phyloP scores from a whole-genome alignment of 2,113 vertebrate species.

The Baryphthengus martii region DNA sequence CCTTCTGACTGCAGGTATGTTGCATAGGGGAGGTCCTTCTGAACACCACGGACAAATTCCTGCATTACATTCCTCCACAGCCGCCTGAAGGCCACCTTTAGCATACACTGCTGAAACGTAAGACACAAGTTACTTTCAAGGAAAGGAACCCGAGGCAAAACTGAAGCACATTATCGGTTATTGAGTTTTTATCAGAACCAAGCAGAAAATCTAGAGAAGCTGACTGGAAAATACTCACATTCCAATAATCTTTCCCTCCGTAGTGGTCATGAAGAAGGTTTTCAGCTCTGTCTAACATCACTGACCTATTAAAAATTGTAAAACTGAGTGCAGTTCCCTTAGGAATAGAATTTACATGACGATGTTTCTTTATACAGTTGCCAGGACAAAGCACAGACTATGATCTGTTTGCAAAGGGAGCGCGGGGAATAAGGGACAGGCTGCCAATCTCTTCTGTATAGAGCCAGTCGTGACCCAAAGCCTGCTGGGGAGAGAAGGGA shows the following conservation, averaged over 20 bases:
- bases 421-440: neutral
- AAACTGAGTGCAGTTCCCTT: constrained; percentile 22
- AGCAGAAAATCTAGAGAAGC: neutral
- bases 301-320: constrained; percentile 74
- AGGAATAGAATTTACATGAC: neutral
- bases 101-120: neutral
- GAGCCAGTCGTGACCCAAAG: neutral
- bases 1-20: neutral
- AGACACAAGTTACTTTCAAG: neutral
- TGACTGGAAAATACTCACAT: constrained; percentile 80
- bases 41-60: neutral
- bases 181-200: neutral
- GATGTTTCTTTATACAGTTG: neutral
- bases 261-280: constrained; percentile 97
- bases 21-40: neutral
- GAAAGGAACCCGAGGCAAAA: neutral
- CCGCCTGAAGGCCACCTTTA: neutral
- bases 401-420: neutral
- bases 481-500: neutral
- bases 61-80: neutral
- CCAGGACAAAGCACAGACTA: neutral
- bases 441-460: neutral
- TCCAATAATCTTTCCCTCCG: constrained; percentile 95
- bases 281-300: constrained; percentile 96
- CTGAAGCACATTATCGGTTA: neutral